phyloP scores from a whole-genome alignment of 2,797 vertebrate species.

The Danionella dracula region DNA sequence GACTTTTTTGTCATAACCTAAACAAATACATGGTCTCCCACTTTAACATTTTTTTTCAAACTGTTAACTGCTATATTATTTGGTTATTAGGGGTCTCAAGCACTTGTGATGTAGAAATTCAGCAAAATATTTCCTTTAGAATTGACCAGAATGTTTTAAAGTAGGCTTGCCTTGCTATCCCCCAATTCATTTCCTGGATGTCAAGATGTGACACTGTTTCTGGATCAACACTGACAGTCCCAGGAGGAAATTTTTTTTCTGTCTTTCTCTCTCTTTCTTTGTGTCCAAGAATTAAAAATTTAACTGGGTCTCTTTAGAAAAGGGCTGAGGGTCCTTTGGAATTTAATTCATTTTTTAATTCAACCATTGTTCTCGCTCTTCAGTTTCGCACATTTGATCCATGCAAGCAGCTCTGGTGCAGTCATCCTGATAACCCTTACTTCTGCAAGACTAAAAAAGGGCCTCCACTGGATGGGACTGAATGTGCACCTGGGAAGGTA shows the following conservation, averaged over 20 bases:
- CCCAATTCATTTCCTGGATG: not conserved
- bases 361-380: constrained; percentile 39
- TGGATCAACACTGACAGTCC: not conserved
- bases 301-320: not conserved
- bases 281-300: too few species aligned
- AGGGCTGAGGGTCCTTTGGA: not conserved
- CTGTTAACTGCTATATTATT: too few species aligned
- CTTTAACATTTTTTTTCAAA: too few species aligned
- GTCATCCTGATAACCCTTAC: constrained; percentile 95
- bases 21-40: too few species aligned
- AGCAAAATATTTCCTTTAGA: too few species aligned
- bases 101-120: too few species aligned
- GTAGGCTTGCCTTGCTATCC: too few species aligned
- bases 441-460: constrained; percentile 99
- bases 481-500: constrained; percentile 90
- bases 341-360: not conserved
- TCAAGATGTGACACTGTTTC: not conserved
- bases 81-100: too few species aligned
- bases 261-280: not conserved
- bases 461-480: constrained; percentile 90
- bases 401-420: constrained; percentile 97
- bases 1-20: too few species aligned
- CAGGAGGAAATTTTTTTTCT: not conserved
- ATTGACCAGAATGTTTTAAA: too few species aligned
- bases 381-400: constrained; percentile 98